Base-by-base conservation (phyloP, 1,140 invertebrate species). In the Eumeta japonica region DNA sequence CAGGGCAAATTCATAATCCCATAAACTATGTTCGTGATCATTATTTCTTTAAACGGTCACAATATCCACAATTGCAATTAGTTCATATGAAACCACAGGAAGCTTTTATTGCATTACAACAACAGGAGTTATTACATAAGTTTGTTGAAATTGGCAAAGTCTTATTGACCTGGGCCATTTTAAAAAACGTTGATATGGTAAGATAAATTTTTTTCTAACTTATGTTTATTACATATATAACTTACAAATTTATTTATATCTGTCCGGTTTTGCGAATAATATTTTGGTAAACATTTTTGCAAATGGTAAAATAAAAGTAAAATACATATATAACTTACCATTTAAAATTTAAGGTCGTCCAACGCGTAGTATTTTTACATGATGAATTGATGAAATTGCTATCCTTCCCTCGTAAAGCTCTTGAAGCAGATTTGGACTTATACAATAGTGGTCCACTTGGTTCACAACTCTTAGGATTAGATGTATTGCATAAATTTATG, bases 361-460 rank as follows among this genome's bases (percentile, higher is more conserved):
- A 97, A 76, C 82, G 89, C 34, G 94, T 97, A 1, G 92, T 97
- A n/a, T 99, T 99, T 63, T 80, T 99, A 9, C 96, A 99, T 66
- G 97, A 99, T 63, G 97, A 99, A 75, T 79, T 99, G 0, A 97
- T 97, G 84, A 99, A 99, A 72, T 75, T 98, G 16, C 97, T 96
- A 0, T 93, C 95, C 0, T 99, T 99, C 76, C 97, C 97, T 0
- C 81, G 97, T 31, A 98, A 98, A 78, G 94, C 96, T 10, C 73
- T 99, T 0, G 97, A 99, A 73, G 89, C 94, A 10, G 95, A 99
- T 70, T 83, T 99, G 45, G 88, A 92, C 62, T 78, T 99, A 20
- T 96, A 97, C 68, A 87, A 89, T 67, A 85, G 90, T 14, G 96
- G 94, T 9, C 83, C 87, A 53, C 85, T 95, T 56, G 96, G 96